Evolutionary conservation across 2,888 invertebrate species (phyloP).

Genomic region (Drosophila ustulata): DNA sequence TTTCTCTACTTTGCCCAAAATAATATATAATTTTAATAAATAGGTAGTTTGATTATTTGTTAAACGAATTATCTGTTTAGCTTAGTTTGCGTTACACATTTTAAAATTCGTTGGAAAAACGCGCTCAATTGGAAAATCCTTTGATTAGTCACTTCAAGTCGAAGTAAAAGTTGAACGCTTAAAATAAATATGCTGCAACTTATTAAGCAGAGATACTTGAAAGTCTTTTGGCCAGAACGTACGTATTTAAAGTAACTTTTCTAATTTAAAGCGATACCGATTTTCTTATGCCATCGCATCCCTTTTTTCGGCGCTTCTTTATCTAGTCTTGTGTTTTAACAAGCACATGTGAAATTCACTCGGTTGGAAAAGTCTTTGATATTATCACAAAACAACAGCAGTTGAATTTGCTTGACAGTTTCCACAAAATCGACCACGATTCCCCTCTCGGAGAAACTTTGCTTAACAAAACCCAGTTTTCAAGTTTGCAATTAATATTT

Average conservation of each 20-base stretch:
- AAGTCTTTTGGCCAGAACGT: not conserved
- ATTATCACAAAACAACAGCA: conserved; percentile 18
- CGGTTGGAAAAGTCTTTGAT: conserved; percentile 53
- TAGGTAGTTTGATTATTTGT: too few species aligned
- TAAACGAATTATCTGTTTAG: too few species aligned
- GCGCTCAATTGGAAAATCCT: conserved; percentile 16
- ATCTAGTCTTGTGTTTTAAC: conserved; percentile 6
- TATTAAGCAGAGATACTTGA: not conserved
- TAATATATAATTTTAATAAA: too few species aligned
- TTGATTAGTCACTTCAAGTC: conserved; percentile 13
- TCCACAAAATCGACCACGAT: conserved; percentile 25
- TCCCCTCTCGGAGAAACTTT: conserved; percentile 1
- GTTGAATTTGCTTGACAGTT: conserved; percentile 19
- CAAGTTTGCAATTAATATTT: not conserved
- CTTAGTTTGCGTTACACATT: not conserved
- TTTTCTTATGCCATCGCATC: not conserved
- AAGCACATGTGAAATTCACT: conserved; percentile 42
- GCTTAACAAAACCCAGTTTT: not conserved
- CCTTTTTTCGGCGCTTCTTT: not conserved
- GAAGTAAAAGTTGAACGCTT: not conserved
- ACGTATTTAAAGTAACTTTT: conserved; percentile 5
- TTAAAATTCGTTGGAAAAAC: not conserved
- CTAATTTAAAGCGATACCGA: conserved; percentile 3
- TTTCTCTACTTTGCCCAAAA: too few species aligned
- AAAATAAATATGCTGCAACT: not conserved